Evolutionary conservation across 2,113 vertebrate species (phyloP), one percentile per base, ranked within the genome.

Genomic region (Cinclus cinclus): DNA sequence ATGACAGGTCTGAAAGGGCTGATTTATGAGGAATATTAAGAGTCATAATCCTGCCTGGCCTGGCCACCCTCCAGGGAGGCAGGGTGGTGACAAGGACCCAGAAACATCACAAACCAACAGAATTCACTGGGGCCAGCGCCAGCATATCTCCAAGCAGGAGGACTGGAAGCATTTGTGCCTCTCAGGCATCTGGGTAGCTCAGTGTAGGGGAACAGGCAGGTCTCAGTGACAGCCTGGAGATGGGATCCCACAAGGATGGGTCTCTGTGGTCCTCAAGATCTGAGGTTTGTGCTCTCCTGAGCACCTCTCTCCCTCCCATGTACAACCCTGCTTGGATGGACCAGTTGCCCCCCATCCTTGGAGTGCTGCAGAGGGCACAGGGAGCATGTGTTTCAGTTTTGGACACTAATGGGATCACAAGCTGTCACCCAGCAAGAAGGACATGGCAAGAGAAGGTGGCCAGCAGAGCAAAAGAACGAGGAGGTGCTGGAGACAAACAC

Each of bases 21-120:
- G 94, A 96, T 95, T 91, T 96, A 93, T 6, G 71, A 95, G 88
- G 46, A 87, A 93, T 94, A 93, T 92, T 92, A 91, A 81, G 82
- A 96, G 94, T 83, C 1, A 1, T 87, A 96, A 95, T 94, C 77
- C 87, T 91, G 83, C 71, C 92, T 84, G 74, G 81, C 81, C 88
- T 13, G 22, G 92, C 81, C 47, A 49, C 65, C 75, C 92, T 69
- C 31, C 77, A 70, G 92, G 80, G 87, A 85, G 47, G 42, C 67
- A 67, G 68, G 70, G 82, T 7, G 77, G 85, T 91, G 94, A 91
- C 70, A 94, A 62, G 86, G 90, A 91, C 86, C 59, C 35, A 12
- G 74, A 73, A 41, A 65, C 79, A 83, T 74, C 92, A 80, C 39
- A 64, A 65, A 63, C 56, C 92, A 52, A 28, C 44, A 56, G 41